These are phyloP conservation scores for Delichon dasypus DNA, from an alignment of 2,797 vertebrate species.

Conservation along the genomic window DNA sequence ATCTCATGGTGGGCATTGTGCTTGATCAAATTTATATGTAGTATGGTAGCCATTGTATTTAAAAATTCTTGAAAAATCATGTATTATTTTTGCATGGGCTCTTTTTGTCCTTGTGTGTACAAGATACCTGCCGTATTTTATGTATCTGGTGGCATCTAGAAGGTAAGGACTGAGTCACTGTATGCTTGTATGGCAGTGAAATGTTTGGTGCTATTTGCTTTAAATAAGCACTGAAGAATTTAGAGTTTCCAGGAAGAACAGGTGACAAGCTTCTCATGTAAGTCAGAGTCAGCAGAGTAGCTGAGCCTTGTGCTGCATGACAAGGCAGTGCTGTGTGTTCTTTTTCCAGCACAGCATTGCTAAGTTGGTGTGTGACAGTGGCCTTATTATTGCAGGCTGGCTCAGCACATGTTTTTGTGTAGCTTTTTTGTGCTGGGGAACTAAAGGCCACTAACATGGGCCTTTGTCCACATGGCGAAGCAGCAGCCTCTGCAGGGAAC, in stretches of 20 bases:
- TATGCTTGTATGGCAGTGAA: not conserved
- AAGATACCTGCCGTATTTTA: not conserved
- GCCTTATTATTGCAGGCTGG: not conserved
- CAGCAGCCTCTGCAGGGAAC: not conserved
- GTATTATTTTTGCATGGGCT: not conserved
- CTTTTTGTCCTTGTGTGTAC: not conserved
- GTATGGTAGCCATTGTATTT: not conserved
- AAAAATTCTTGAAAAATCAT: not conserved
- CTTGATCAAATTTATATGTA: not conserved
- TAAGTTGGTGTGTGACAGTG: not conserved
- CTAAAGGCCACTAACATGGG: not conserved
- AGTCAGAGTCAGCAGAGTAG: not conserved
- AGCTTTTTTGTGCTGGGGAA: not conserved
- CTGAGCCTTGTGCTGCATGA: not conserved
- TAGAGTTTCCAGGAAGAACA: not conserved
- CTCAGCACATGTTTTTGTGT: not conserved
- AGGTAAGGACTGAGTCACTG: not conserved
- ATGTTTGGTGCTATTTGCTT: not conserved
- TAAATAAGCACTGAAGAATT: constrained; percentile 1
- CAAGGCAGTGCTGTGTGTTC: constrained; percentile 2
- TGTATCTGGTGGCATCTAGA: not conserved
- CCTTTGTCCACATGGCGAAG: accelerated
- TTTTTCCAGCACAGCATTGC: not conserved
- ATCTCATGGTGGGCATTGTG: not conserved
- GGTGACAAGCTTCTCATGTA: not conserved